Conservation (phyloP, 1,140 invertebrate genomes). For the Zaprionus lachaisei region DNA sequence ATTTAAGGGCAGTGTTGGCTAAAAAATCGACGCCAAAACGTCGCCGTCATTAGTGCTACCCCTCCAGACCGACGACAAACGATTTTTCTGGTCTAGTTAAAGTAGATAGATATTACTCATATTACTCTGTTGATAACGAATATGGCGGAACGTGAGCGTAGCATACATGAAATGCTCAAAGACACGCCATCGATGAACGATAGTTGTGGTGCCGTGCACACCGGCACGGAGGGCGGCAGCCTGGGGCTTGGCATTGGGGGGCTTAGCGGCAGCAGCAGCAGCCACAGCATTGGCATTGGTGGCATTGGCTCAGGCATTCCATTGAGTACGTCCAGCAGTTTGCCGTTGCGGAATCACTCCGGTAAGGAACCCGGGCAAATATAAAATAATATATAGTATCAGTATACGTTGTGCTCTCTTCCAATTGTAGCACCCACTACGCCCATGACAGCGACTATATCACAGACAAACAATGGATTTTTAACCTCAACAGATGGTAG, state of each 20-base stretch:
- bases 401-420: background rate
- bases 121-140: conserved; percentile 24
- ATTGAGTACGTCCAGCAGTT: conserved; percentile 69
- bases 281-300: conserved; percentile 50
- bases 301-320: conserved; percentile 50
- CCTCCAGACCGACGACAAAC: conserved; percentile 24
- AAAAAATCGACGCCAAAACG: background rate
- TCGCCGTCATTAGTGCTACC: conserved; percentile 7
- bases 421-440: conserved; percentile 69
- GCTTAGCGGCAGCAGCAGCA: conserved; percentile 53
- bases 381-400: no score
- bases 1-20: background rate
- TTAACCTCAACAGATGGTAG: conserved; percentile 65
- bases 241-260: conserved; percentile 39
- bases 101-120: conserved; percentile 3
- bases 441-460: conserved; percentile 85
- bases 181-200: conserved; percentile 92
- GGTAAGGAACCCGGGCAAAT: conserved; percentile 43
- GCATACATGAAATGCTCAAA: conserved; percentile 95
- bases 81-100: conserved; percentile 51
- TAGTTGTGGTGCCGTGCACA: conserved; percentile 90
- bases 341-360: conserved; percentile 85
- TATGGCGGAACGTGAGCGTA: conserved; percentile 86
- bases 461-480: conserved; percentile 83
- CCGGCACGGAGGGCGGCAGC: conserved; percentile 87